Conservation (phyloP, 2,113 vertebrate genomes). For the Polypterus senegalus region DNA sequence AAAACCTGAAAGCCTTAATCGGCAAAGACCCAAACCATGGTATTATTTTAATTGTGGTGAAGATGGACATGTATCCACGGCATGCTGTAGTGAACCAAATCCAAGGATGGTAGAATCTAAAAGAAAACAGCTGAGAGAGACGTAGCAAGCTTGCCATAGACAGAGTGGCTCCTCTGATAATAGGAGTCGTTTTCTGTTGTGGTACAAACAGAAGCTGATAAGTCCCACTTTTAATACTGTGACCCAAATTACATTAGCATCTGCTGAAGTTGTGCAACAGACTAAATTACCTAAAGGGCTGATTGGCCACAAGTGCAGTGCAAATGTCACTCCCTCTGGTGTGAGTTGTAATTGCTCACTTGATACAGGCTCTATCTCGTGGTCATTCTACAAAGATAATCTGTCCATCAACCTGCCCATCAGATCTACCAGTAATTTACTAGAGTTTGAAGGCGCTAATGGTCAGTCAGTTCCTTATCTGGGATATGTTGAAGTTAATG, state of each 20-base stretch:
- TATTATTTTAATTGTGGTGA: constrained; percentile 19
- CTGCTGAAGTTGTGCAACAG: neutral
- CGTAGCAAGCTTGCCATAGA: neutral
- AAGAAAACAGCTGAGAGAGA: constrained; percentile 12
- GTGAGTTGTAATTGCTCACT: constrained; percentile 12
- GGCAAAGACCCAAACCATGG: constrained; percentile 7
- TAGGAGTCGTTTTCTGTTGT: constrained; percentile 11
- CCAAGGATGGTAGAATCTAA: constrained; percentile 1
- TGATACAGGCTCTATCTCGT: neutral
- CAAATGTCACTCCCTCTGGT: neutral
- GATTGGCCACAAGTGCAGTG: constrained; percentile 10
- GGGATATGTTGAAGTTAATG: too few species aligned
- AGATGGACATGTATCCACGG: constrained; percentile 17
- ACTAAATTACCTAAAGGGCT: constrained; percentile 6
- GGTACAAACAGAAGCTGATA: constrained; percentile 16
- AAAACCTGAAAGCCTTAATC: neutral
- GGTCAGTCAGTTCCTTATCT: constrained; percentile 6
- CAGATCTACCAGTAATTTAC: neutral
- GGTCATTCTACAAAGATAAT: neutral
- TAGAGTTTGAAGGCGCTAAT: neutral
- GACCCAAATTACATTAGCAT: neutral
- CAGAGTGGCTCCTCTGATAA: neutral
- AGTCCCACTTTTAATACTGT: constrained; percentile 2
- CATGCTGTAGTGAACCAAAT: constrained; percentile 10
- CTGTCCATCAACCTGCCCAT: neutral